Conservation (phyloP, 2,888 invertebrate species). For the Catocala sponsa region DNA sequence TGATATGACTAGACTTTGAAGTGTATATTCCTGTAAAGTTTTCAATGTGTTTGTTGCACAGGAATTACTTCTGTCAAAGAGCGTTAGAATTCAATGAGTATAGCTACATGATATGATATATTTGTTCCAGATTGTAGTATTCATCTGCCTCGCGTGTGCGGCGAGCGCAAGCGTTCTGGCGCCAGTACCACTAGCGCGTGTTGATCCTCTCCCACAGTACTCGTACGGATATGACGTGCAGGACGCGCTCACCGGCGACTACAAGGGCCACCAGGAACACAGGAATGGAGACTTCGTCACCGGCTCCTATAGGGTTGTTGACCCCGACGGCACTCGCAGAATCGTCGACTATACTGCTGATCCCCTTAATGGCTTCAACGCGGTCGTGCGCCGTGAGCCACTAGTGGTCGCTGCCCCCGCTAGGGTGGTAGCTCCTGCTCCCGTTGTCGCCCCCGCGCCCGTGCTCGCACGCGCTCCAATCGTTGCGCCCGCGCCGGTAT, state of each 20-base stretch:
- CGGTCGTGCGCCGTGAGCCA: conserved; percentile 87
- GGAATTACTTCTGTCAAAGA: too few relatives aligned
- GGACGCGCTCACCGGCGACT: conserved; percentile 88
- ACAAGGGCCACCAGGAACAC: conserved; percentile 87
- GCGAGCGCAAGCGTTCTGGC: conserved; percentile 75
- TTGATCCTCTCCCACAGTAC: conserved; percentile 85
- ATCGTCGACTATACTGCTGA: conserved; percentile 88
- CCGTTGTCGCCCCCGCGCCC: conserved; percentile 62
- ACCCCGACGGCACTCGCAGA: conserved; percentile 87
- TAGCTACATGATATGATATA: conserved; percentile 1
- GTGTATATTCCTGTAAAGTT: too few relatives aligned
- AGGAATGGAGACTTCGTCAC: conserved; percentile 88
- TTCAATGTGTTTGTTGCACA: too few relatives aligned
- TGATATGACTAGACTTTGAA: too few relatives aligned
- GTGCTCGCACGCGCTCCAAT: conserved; percentile 49
- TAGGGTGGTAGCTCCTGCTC: conserved; percentile 63
- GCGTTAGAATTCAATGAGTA: too few relatives aligned
- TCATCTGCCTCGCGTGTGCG: conserved; percentile 77
- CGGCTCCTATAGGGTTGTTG: conserved; percentile 86
- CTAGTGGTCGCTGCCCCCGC: conserved; percentile 66
- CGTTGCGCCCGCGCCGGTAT: conserved; percentile 53
- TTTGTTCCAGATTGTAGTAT: conserved; percentile 81
- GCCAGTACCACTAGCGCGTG: conserved; percentile 72
- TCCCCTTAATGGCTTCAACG: conserved; percentile 87
- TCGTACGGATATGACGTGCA: conserved; percentile 88